Conservation (phyloP, 2,888 invertebrate species). For the Drosophila mettleri region DNA sequence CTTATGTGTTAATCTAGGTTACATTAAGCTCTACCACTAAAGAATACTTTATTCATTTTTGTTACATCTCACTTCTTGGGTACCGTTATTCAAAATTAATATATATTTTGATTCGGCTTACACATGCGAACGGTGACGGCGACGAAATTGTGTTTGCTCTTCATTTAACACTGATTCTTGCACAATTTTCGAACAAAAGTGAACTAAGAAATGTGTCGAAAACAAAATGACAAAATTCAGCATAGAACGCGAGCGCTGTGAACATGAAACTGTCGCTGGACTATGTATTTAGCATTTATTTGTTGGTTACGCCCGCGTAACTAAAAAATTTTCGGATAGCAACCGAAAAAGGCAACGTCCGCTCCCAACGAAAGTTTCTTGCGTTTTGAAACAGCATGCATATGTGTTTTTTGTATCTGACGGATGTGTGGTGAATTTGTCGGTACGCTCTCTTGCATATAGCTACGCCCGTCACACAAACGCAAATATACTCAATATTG, state of each 20-base stretch:
- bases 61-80: slow-evolving; percentile 23
- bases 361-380: slow-evolving; percentile 50
- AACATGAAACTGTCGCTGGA: slow-evolving; percentile 28
- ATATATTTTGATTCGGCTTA: slow-evolving; percentile 48
- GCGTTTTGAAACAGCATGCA: slow-evolving; percentile 43
- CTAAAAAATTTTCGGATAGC: slow-evolving; percentile 47
- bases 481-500: slow-evolving; percentile 1
- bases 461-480: slow-evolving; percentile 37
- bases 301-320: slow-evolving; percentile 72
- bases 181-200: slow-evolving; percentile 30
- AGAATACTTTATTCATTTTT: slow-evolving; percentile 20
- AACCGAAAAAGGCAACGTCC: slow-evolving; percentile 54
- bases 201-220: slow-evolving; percentile 27
- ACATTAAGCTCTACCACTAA: not conserved
- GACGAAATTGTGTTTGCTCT: slow-evolving; percentile 36
- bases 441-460: slow-evolving; percentile 44
- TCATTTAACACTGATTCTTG: slow-evolving; percentile 36
- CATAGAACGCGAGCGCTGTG: slow-evolving; percentile 37
- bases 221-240: slow-evolving; percentile 43
- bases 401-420: slow-evolving; percentile 52
- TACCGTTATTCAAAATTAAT: slow-evolving; percentile 38
- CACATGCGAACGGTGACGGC: slow-evolving; percentile 29
- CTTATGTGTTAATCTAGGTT: not conserved
- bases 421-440: slow-evolving; percentile 58
- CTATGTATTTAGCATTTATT: slow-evolving; percentile 45